A percentile compares a stretch with the other conserved stretches of the same genome.
Conservation (phyloP, 2,888 invertebrate species). For the Abscondita cerata region DNA sequence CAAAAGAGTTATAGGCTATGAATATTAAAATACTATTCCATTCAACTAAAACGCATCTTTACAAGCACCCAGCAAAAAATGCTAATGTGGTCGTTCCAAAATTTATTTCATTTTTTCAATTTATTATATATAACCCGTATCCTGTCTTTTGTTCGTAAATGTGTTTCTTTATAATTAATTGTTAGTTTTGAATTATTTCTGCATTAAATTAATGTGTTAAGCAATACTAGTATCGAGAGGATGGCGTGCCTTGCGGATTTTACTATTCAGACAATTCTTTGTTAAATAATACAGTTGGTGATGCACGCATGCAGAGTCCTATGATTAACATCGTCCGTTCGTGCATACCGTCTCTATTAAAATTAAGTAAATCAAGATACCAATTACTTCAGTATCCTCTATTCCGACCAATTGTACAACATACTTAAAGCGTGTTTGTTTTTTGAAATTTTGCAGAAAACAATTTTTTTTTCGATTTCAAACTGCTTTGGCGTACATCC, state of each 20-base stretch:
- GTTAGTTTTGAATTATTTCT: no score
- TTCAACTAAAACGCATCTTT: constrained; percentile 15
- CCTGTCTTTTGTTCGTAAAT: background rate
- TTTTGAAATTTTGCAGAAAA: no score
- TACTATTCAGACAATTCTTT: constrained; percentile 33
- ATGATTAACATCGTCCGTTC: constrained; percentile 43
- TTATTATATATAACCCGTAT: no score
- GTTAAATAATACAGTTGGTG: constrained; percentile 40
- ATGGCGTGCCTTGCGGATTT: constrained; percentile 21
- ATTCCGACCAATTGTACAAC: no score
- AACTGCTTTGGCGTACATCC: no score
- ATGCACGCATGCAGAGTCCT: constrained; percentile 36
- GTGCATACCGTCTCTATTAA: constrained; percentile 42
- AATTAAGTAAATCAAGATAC: background rate
- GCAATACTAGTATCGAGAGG: no score
- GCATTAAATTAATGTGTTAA: no score
- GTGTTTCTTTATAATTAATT: no score
- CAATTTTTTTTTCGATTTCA: no score
- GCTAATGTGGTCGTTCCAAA: constrained; percentile 10
- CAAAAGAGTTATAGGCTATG: constrained; percentile 19
- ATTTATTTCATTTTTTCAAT: constrained; percentile 9
- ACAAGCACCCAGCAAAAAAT: constrained; percentile 17
- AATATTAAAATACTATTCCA: constrained; percentile 19
- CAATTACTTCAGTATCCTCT: no score
- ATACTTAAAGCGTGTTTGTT: no score